Base-by-base conservation (phyloP, 2,888 invertebrate genomes). In the Stratiomys singularior region DNA sequence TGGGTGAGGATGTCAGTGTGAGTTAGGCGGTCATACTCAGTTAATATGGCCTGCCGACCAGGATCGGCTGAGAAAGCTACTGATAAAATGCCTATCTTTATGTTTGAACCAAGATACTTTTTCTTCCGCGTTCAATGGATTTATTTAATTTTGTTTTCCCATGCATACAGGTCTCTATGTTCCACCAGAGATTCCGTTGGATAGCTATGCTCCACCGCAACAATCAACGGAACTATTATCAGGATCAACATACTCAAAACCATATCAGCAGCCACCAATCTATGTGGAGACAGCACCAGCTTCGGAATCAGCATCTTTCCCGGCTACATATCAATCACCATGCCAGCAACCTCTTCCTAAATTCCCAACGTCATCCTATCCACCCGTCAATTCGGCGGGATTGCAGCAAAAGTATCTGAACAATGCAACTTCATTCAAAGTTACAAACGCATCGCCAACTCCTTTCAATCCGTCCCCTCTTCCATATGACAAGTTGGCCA, bases 131-230 rank as follows among this genome's bases (percentile, higher is more conserved):
- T n/a, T n/a, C n/a, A n/a, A n/a, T n/a, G n/a, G 9, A 37, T 37
- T 5, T 9, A 37, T 9, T 37, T 9, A 5, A 3, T 37, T 37
- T 37, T 37, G 9, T 37, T 52, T 18, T n/a, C 52, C n/a, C n/a
- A n/a, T n/a, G n/a, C n/a, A 23, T 23, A 1, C 25, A 87, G 87
- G 85, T 15, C 81, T 87, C n/a, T 87, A 85, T 81, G 83, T 85
- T 71, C 87, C 87, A 3, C 85, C 86, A 71, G 86, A 86, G 79
- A 87, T 87, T 44, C 85, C 86, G 1, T 78, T 87, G 78, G 83
- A 85, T 52, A 85, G 87, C 44, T 87, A 87, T 80, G 84, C 83
- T 11, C 86, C 86, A 72, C 87, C 86, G 1, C 81, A 84, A 21
- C 15, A n/a, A 37, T 52, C 28, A 27, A 44, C 52, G 21, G 87